Evolutionary conservation across 1,140 invertebrate species (phyloP).

Genomic region (Sinonovacula constricta): DNA sequence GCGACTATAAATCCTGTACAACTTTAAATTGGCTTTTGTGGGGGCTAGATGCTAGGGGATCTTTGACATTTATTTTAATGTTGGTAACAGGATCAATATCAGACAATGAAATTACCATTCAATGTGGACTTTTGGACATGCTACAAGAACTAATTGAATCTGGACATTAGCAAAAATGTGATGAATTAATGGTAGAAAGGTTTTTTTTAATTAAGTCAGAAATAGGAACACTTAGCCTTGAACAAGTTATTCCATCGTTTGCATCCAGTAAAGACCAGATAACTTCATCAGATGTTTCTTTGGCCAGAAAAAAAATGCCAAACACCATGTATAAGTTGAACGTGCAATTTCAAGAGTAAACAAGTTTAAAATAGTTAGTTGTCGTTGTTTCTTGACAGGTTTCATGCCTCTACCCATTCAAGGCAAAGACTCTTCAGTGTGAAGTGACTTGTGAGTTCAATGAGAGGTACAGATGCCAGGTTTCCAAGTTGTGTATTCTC

Average conservation of each 20-base stretch:
- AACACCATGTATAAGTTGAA: constrained; percentile 36
- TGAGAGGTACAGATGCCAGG: not conserved
- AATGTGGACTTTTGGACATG: constrained; percentile 38
- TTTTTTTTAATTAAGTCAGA: too few species aligned
- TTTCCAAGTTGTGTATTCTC: not conserved
- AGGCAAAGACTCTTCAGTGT: constrained; percentile 8
- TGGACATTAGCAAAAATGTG: constrained; percentile 11
- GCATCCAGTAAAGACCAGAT: constrained; percentile 21
- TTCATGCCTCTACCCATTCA: too few species aligned
- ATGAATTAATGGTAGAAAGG: constrained; percentile 49
- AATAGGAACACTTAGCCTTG: constrained; percentile 24
- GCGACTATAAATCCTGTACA: constrained; percentile 55
- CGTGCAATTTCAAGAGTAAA: constrained; percentile 27
- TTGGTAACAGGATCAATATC: constrained; percentile 56
- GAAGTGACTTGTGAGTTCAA: not conserved
- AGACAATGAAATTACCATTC: constrained; percentile 49
- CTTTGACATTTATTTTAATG: constrained; percentile 51
- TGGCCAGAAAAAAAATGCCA: constrained; percentile 29
- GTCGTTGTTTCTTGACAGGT: constrained; percentile 40
- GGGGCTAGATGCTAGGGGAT: constrained; percentile 54
- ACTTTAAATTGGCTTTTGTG: constrained; percentile 59
- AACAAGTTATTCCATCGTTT: constrained; percentile 37
- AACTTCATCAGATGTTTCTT: constrained; percentile 19
- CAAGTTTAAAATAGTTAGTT: constrained; percentile 42
- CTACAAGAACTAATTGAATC: constrained; percentile 17